phyloP scores from a whole-genome alignment of 2,888 invertebrate species.

The Julus scandinavius region DNA sequence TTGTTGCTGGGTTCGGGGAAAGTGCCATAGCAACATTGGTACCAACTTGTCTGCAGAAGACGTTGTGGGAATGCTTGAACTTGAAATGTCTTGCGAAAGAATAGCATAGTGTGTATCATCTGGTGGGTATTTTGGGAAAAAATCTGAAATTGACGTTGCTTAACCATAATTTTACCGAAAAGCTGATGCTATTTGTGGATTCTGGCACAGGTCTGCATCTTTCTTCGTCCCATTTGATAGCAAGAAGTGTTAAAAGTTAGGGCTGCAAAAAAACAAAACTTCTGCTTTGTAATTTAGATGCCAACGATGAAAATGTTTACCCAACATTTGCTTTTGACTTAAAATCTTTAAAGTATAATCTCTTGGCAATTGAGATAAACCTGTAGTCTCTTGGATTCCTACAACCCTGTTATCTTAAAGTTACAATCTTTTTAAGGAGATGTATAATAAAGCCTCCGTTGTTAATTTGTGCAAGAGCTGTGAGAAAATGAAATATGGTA shows the following conservation, averaged over 20 bases:
- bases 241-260: slow-evolving; percentile 1
- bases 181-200: slow-evolving; percentile 6
- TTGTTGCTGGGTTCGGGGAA: no score
- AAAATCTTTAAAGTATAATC: neutral
- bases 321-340: neutral
- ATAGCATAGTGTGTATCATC: neutral
- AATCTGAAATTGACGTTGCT: slow-evolving; percentile 24
- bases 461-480: no score
- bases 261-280: neutral
- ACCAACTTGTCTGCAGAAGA: slow-evolving; percentile 15
- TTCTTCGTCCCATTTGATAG: slow-evolving; percentile 3
- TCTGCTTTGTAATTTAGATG: slow-evolving; percentile 5
- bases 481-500: no score
- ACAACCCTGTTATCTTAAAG: no score
- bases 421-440: no score
- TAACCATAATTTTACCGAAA: slow-evolving; percentile 33
- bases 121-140: slow-evolving; percentile 33
- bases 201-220: neutral
- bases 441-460: no score
- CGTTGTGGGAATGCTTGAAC: neutral
- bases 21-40: slow-evolving; percentile 10
- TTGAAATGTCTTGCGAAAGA: neutral
- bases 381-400: no score
- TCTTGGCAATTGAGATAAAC: neutral
- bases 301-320: neutral